Conservation (phyloP, 2,113 vertebrate genomes). For the Burhinus oedicnemus region DNA sequence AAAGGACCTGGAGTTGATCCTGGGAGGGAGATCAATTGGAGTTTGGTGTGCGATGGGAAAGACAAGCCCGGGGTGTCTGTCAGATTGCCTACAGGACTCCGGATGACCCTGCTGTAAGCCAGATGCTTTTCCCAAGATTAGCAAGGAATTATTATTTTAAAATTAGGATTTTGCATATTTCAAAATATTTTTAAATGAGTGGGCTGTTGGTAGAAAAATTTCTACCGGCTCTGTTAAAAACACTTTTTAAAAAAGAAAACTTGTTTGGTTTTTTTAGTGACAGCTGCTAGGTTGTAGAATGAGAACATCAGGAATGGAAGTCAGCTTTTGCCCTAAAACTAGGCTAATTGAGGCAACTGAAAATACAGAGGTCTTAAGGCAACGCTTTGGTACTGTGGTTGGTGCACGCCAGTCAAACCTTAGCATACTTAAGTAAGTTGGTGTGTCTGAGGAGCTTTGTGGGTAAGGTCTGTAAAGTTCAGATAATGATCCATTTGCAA, state of each 20-base stretch:
- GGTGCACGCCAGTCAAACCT: neutral
- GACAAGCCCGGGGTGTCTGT: neutral
- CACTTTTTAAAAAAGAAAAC: neutral
- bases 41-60: neutral
- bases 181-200: neutral
- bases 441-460: neutral
- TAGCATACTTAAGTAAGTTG: neutral
- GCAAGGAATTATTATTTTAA: neutral
- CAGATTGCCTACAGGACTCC: neutral
- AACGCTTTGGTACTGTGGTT: neutral
- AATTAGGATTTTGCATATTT: neutral
- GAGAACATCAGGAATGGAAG: neutral
- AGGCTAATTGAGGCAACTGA: neutral
- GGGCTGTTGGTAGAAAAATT: neutral
- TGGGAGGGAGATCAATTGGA: neutral
- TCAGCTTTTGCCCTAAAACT: neutral
- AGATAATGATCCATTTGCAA: neutral
- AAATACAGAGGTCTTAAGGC: neutral
- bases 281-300: neutral
- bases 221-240: neutral
- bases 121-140: neutral
- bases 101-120: neutral
- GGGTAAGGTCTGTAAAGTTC: neutral
- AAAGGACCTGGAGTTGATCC: neutral
- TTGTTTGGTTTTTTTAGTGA: neutral